Conservation (phyloP, 2,797 vertebrate genomes). For the Melanotaenia nigrans region DNA sequence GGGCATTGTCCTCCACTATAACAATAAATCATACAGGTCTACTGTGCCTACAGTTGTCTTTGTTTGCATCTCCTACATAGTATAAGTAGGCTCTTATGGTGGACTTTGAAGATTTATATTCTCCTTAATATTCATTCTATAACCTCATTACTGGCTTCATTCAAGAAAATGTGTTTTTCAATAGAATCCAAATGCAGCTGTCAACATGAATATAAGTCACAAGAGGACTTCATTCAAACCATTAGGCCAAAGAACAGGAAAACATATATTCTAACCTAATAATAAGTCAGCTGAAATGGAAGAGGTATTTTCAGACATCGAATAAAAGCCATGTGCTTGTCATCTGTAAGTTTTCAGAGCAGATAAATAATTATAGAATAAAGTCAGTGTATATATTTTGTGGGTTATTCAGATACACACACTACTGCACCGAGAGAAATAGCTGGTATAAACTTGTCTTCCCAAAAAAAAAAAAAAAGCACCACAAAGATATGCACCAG, state of each 20-base stretch:
- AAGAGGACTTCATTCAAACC: slow-evolving; percentile 32
- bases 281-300: slow-evolving; percentile 51
- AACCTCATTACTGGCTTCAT: slow-evolving; percentile 14
- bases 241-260: slow-evolving; percentile 33
- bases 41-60: background rate
- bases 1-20: no score
- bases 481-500: slow-evolving; percentile 7
- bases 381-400: slow-evolving; percentile 54
- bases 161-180: slow-evolving; percentile 17
- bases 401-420: slow-evolving; percentile 31
- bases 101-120: slow-evolving; percentile 2
- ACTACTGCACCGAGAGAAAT: slow-evolving; percentile 10
- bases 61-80: background rate
- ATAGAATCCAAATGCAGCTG: slow-evolving; percentile 4
- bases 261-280: slow-evolving; percentile 56
- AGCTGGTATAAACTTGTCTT: slow-evolving; percentile 22
- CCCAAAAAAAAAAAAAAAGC: background rate
- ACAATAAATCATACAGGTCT: background rate
- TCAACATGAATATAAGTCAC: slow-evolving; percentile 45
- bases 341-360: slow-evolving; percentile 44
- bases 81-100: background rate
- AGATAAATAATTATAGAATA: slow-evolving; percentile 41
- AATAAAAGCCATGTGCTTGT: slow-evolving; percentile 61
- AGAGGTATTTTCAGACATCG: slow-evolving; percentile 36
- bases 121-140: background rate